phyloP scores from a whole-genome alignment of 2,797 vertebrate species.

The Echiichthys vipera region DNA sequence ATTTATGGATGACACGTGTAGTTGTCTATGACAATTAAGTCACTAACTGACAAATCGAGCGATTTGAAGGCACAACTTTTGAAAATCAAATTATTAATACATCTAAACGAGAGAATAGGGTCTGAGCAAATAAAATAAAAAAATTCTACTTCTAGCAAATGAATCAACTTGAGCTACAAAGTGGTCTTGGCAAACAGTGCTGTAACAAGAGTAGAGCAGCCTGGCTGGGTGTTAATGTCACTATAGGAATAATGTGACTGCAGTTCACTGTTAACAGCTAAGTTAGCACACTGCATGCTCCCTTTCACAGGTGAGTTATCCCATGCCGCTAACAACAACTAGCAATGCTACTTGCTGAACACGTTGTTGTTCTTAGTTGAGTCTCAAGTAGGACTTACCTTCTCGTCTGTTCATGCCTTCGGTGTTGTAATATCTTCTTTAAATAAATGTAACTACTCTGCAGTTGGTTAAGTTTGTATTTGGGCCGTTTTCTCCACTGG shows the following conservation, averaged over 20 bases:
- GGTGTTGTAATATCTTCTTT: not conserved
- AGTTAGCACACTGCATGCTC: not conserved
- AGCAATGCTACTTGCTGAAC: not conserved
- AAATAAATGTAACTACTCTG: not conserved
- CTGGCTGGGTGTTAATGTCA: not conserved
- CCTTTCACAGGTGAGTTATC: not conserved
- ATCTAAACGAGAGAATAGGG: not conserved
- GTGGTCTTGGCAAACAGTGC: not conserved
- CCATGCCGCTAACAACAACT: not conserved
- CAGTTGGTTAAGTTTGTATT: not conserved
- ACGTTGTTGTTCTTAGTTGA: not conserved
- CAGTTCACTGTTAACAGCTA: not conserved
- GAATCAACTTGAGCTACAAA: not conserved
- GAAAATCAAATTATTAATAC: not conserved
- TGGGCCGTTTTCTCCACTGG: not conserved
- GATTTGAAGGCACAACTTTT: not conserved
- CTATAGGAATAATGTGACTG: not conserved
- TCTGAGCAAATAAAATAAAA: not conserved
- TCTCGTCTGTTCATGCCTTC: constrained; percentile 76
- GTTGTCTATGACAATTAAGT: not conserved
- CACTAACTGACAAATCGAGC: not conserved
- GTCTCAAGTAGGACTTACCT: constrained; percentile 53
- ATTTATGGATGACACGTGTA: no score
- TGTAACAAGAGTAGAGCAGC: not conserved
- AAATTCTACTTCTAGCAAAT: no score